phyloP scores from a whole-genome alignment of 2,113 vertebrate species.

The Sciurus niger region DNA sequence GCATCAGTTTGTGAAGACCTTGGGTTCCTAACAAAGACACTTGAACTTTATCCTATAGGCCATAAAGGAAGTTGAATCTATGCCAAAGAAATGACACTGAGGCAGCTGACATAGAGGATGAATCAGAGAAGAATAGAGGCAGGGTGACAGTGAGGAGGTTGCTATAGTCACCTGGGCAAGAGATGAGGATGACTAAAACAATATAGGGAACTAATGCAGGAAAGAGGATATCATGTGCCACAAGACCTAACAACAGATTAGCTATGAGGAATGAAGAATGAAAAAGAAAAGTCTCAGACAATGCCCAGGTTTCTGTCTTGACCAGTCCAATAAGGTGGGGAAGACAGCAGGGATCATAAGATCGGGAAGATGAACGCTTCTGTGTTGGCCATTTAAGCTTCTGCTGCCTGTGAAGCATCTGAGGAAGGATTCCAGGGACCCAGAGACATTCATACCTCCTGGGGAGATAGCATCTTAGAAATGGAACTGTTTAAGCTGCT shows the following conservation, averaged over 20 bases:
- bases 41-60: background rate
- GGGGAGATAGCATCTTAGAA: background rate
- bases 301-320: background rate
- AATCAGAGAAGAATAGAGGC: background rate
- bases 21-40: background rate
- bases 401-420: background rate
- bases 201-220: background rate
- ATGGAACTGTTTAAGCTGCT: background rate
- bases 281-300: background rate
- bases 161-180: background rate
- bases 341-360: background rate
- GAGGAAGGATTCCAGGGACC: background rate
- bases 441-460: background rate
- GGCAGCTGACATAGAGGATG: background rate
- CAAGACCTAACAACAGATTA: background rate
- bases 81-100: background rate
- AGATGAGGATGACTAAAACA: background rate
- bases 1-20: background rate
- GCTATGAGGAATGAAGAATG: background rate
- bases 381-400: background rate
- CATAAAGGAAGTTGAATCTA: background rate
- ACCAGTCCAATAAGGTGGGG: background rate
- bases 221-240: accelerated
- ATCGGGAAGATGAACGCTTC: background rate
- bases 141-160: background rate